Evolutionary conservation across 2,113 vertebrate genomes (phyloP).

Genomic region (Trichechus manatus): DNA sequence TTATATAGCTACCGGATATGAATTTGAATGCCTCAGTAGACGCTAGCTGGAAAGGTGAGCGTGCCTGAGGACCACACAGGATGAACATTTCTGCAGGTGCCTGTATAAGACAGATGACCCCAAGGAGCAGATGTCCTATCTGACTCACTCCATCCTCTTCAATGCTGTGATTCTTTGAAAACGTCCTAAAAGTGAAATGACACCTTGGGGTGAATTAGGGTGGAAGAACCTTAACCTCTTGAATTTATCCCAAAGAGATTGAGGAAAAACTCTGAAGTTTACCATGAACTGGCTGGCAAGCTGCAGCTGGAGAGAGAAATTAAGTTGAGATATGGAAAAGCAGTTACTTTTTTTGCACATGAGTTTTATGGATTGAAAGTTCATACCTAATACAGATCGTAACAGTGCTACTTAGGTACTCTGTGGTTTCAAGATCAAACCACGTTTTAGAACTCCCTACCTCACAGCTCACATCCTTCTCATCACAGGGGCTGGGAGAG

Average conservation of each 20-base stretch:
- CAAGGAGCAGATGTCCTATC: neutral
- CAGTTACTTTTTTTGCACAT: neutral
- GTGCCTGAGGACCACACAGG: neutral
- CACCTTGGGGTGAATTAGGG: neutral
- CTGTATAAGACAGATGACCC: neutral
- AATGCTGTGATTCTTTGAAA: neutral
- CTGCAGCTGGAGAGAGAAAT: neutral
- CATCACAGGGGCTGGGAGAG: neutral
- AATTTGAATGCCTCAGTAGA: neutral
- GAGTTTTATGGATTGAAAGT: neutral
- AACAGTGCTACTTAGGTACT: neutral
- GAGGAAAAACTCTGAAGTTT: conserved; percentile 7
- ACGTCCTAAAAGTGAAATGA: neutral
- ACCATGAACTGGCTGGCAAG: neutral
- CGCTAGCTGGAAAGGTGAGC: neutral
- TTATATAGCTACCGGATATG: neutral
- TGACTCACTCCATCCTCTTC: neutral
- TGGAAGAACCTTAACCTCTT: neutral
- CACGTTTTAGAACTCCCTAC: neutral
- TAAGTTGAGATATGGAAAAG: neutral
- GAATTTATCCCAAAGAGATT: neutral
- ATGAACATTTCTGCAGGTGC: neutral
- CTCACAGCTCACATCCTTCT: neutral
- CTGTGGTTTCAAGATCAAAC: neutral
- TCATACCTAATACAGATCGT: neutral